Evolutionary conservation across 35 echinoderm and acorn worm genomes (phyloP).

Genomic region (Ophioderma brevispina): DNA sequence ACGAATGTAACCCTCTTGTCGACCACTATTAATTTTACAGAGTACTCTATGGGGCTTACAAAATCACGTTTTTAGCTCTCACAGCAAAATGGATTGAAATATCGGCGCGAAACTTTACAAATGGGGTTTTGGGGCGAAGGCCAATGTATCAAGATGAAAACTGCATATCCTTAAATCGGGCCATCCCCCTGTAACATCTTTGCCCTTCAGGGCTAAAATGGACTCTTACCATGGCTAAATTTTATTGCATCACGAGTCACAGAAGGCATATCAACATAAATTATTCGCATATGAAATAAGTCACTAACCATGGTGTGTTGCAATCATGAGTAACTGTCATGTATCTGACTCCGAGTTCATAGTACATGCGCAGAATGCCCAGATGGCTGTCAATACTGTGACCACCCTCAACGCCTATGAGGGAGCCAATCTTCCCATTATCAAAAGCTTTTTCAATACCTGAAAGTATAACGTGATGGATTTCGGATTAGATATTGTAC

Average conservation of each 20-base stretch:
- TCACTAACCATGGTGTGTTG: conserved; percentile 79
- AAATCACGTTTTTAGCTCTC: too few relatives aligned
- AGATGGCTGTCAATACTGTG: conserved; percentile 82
- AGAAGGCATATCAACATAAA: neutral
- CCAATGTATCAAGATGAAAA: too few relatives aligned
- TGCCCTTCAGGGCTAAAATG: neutral
- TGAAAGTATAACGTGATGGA: too few relatives aligned
- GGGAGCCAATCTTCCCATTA: conserved; percentile 52
- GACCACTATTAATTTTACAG: too few relatives aligned
- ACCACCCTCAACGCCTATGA: conserved; percentile 86
- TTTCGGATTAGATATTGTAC: too few relatives aligned
- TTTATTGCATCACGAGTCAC: neutral
- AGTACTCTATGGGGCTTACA: too few relatives aligned
- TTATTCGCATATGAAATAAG: neutral
- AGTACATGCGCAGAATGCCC: conserved; percentile 52
- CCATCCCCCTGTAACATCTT: neutral
- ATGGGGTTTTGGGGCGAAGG: too few relatives aligned
- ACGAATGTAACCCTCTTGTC: too few relatives aligned
- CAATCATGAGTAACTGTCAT: conserved; percentile 89
- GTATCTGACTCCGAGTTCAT: conserved; percentile 69
- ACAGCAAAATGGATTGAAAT: too few relatives aligned
- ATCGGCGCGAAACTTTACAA: too few relatives aligned
- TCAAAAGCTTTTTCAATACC: conserved; percentile 65
- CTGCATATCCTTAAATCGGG: too few relatives aligned
- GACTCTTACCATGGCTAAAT: neutral